A percentile compares a stretch with the other conserved stretches of the same genome.
Conservation (phyloP, 2,113 vertebrate genomes). For the Columbina picui region DNA sequence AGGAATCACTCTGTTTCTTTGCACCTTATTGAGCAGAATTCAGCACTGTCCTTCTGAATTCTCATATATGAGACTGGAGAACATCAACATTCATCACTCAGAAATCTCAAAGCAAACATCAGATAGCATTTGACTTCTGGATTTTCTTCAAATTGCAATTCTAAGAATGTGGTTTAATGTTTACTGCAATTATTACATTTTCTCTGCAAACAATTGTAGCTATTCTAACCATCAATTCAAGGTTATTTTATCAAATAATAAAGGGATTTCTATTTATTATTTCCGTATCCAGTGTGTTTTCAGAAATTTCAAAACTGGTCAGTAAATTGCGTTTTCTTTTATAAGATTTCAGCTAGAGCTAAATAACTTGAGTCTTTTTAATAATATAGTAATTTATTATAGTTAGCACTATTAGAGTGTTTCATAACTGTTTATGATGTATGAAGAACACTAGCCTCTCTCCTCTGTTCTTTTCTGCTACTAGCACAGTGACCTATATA, state of each 20-base stretch:
- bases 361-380: background rate
- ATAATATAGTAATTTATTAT: background rate
- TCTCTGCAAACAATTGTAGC: background rate
- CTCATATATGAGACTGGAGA: background rate
- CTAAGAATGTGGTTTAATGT: background rate
- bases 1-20: slow-evolving; percentile 1
- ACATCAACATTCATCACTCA: background rate
- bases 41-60: background rate
- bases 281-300: background rate
- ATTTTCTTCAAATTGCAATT: background rate
- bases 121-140: background rate
- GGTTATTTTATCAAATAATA: background rate
- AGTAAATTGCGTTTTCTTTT: background rate
- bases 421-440: background rate
- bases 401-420: background rate
- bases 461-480: background rate
- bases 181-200: background rate
- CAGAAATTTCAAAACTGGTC: background rate
- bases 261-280: background rate
- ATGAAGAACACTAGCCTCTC: background rate
- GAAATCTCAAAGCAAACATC: background rate
- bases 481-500: background rate
- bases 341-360: background rate
- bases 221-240: background rate
- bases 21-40: background rate